Base-by-base conservation (phyloP, 2,888 invertebrate genomes). In the Arge pagana region DNA sequence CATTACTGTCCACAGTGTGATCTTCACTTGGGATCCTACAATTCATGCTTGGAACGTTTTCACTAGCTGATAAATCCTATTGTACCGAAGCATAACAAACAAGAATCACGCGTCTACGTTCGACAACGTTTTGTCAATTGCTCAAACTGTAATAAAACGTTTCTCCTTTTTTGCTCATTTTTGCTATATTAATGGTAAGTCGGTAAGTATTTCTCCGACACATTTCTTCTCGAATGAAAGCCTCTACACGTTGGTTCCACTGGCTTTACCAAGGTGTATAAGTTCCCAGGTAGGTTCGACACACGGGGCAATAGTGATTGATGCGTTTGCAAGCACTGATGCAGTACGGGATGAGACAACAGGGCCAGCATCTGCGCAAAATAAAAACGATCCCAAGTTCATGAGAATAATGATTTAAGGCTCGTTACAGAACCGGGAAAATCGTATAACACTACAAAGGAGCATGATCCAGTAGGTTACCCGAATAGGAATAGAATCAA, bases 221-320 rank as follows among this genome's bases (percentile, higher is more conserved):
- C 5, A 8, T 4, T 33, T 13, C 15, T 6, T 15, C 11, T 7
- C 28, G 4, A 26, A 26, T 26, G 28, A 26, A n/a, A 3, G n/a
- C 2, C n/a, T n/a, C 21, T 4, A 21, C 11, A 3, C 13, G 19
- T 7, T 15, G 10, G 4, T 18, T 16, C 13, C 15, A 3, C 15
- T 11, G 3, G 13, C 18, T 7, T 45, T 24, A 62, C 36, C 54
- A 60, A 11, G 62, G 58, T 23, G 51, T 59, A 60, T 78, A 80
- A 39, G 79, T 78, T 53, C 84, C 85, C 40, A 85, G 71, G 57
- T 78, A 83, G 0, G 81, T 69, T 49, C 77, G 78, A 61, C 84
- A 85, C 60, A 80, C 79, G 0, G 83, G 81, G 54, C 85, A 85
- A 56, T 81, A 82, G 64, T 85, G 84, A 48, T 81, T 79, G 16